Base-by-base conservation (phyloP, 2,888 invertebrate genomes). In the Caenorhabditis doughertyi region DNA sequence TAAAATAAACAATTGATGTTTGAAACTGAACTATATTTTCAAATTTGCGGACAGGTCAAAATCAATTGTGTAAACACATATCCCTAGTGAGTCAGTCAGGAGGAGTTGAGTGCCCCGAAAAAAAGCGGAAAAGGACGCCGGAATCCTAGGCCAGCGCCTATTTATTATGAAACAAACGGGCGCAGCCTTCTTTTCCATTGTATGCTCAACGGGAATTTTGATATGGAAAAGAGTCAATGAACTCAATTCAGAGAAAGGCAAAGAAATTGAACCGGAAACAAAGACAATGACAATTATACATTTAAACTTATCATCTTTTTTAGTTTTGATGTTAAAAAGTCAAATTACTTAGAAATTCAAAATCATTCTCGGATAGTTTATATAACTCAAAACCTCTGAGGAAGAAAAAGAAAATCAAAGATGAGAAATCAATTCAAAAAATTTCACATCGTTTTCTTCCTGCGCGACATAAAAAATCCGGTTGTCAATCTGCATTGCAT, bases 11-110 rank as follows among this genome's bases (percentile, higher is more conserved):
- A 73, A 32, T 64, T 42, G 18, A 23, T 23, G 35, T 60, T 67
- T 68, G 68, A 49, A 70, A 68, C 68, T 68, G 77, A 77, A 77
- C 68, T 68, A 35, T 68, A 21, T 44, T 25, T 55, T 11, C 3
- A 27, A 51, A 29, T 25, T n/a, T 27, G 53, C 35, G 58, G 49
- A 35, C 39, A 77, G 68, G 77, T 60, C 35, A 49, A 68, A 77
- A 77, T 77, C 77, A 77, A 77, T 77, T 77, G 77, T 77, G 77
- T 77, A 77, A 77, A 77, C 77, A 77, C 60, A 68, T 42, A 68
- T 73, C 73, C 58, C 70, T 35, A 49, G n/a, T 55, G 56, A 55
- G n/a, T n/a, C n/a, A n/a, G 58, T 49, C 47, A 58, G 58, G 42
- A 13, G 42, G 47, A 47, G 25, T 23, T 58, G 47, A 65, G 65